A percentile compares a stretch with the other conserved stretches of the same genome.
phyloP scores from a whole-genome alignment of 2,888 invertebrate species.

The Ennomos erosarius region DNA sequence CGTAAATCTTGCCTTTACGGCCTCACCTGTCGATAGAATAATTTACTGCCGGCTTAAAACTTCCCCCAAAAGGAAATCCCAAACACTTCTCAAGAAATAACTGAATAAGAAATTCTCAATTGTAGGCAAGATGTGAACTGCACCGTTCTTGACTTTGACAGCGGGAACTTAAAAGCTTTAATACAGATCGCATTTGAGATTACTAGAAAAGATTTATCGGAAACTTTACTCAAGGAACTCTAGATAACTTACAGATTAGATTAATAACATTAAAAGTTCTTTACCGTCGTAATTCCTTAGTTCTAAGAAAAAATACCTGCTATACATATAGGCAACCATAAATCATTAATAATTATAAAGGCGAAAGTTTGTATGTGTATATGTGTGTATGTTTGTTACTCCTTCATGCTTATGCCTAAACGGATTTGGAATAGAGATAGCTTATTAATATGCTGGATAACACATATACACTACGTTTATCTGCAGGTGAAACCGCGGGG shows the following conservation, averaged over 20 bases:
- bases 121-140: slow-evolving; percentile 58
- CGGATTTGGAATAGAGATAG: too few relatives aligned
- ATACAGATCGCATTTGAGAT: slow-evolving; percentile 57
- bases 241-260: slow-evolving; percentile 32
- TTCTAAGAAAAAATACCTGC: too few relatives aligned
- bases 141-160: slow-evolving; percentile 57
- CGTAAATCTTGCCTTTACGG: slow-evolving; percentile 85
- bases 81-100: slow-evolving; percentile 83
- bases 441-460: too few relatives aligned
- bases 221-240: slow-evolving; percentile 33
- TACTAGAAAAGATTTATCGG: slow-evolving; percentile 40
- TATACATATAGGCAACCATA: too few relatives aligned
- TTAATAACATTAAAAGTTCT: slow-evolving; percentile 26
- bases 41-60: slow-evolving; percentile 84
- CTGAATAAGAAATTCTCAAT: slow-evolving; percentile 81
- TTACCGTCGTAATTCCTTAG: not conserved
- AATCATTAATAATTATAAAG: too few relatives aligned
- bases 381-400: too few relatives aligned
- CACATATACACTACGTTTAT: too few relatives aligned
- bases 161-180: slow-evolving; percentile 65
- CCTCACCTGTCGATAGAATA: slow-evolving; percentile 84
- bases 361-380: too few relatives aligned
- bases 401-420: too few relatives aligned
- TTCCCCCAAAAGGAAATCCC: slow-evolving; percentile 79
- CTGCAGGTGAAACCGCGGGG: too few relatives aligned